A percentile compares a stretch with the other conserved stretches of the same genome.
Conservation (phyloP, 1,140 invertebrate species). For the Vanessa tameamea region DNA sequence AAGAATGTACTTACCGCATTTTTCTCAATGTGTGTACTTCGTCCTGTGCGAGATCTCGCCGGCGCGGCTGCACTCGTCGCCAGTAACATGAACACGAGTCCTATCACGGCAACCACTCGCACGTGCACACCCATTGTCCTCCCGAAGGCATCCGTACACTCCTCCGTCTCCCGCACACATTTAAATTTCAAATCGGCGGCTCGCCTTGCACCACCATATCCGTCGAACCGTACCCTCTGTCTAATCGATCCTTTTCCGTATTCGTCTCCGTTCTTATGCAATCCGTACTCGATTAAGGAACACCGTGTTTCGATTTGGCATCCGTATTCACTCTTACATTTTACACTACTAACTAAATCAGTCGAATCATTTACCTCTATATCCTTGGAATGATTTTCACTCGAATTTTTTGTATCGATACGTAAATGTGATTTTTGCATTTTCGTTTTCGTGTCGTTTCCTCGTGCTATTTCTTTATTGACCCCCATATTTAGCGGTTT, state of each 20-base stretch:
- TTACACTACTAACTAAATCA: slow-evolving; percentile 71
- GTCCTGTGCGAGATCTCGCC: slow-evolving; percentile 43
- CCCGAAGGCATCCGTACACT: slow-evolving; percentile 50
- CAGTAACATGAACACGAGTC: slow-evolving; percentile 57
- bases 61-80: slow-evolving; percentile 60
- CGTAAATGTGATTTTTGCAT: slow-evolving; percentile 39
- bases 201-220: slow-evolving; percentile 61
- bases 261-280: slow-evolving; percentile 61
- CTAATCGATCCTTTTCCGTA: slow-evolving; percentile 68
- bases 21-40: slow-evolving; percentile 59
- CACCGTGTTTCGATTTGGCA: slow-evolving; percentile 56
- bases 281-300: slow-evolving; percentile 41
- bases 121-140: slow-evolving; percentile 67
- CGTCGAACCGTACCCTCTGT: slow-evolving; percentile 54
- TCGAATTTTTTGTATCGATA: slow-evolving; percentile 48
- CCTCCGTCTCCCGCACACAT: slow-evolving; percentile 52
- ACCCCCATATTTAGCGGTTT: slow-evolving; percentile 14
- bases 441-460: slow-evolving; percentile 38
- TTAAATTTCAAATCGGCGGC: slow-evolving; percentile 71
- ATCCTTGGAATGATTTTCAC: slow-evolving; percentile 63
- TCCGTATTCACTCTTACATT: slow-evolving; percentile 52
- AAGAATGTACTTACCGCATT: slow-evolving; percentile 61
- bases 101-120: slow-evolving; percentile 51
- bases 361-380: slow-evolving; percentile 60
- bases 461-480: slow-evolving; percentile 27